Evolutionary conservation across 2,888 invertebrate genomes (phyloP), one percentile per base, ranked within the genome.

Genomic region (Automeris io): DNA sequence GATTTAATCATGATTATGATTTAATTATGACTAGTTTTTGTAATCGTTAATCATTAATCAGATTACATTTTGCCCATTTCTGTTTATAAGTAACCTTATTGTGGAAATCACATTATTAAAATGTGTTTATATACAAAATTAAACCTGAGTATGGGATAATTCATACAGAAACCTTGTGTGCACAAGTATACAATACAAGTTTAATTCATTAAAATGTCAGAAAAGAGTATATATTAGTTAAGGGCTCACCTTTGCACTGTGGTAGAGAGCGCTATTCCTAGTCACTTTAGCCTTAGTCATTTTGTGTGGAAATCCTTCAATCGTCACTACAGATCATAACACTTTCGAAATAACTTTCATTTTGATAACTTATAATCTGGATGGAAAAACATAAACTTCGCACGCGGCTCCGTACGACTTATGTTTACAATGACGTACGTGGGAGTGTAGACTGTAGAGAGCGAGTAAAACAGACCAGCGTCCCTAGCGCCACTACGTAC

Each of bases 191-290:
- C 32, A 49, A 29, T 2, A 36, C 5, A 11, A 42, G 19, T 51
- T 51, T 56, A 24, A 54, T 48, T 49, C 35, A 54, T 47, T 29
- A 49, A 51, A 51, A 45, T 11, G 33, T 38, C 34, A 46, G 46
- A 39, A 37, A 41, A 52, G 43, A 23, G 32, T 16, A 32, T 32
- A 23, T 12, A 23, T 31, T 22, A 18, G 31, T 22, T 55, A 53
- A 57, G 57, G 61, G 61, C 83, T 86, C 70, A 93, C 93, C 92
- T 93, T 93, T 38, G 92, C 91, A 63, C 92, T 90, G 78, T 93
- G 93, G 73, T 90, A 92, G 42, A 93, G 88, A 50, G 93, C 92
- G 64, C 88, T 89, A 46, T 85, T 87, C 61, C 86, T 68, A 39
- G 83, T 87, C 54, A 71, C 68, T 68, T 89, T 90, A 42, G 89